phyloP scores from a whole-genome alignment of 2,113 vertebrate genomes.

The Stegastes partitus region DNA sequence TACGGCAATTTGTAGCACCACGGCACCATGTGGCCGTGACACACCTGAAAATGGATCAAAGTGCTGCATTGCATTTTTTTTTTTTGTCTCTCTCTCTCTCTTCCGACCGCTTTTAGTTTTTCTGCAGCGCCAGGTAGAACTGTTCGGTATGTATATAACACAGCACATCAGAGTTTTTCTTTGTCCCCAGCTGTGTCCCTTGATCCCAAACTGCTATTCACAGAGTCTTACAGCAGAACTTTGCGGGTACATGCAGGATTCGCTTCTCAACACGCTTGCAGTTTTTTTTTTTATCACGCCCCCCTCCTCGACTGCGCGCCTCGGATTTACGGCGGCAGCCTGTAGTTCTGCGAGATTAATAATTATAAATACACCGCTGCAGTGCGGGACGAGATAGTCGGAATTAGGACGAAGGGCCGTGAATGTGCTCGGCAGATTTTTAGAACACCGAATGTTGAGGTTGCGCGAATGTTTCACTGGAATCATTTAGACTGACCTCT shows the following conservation, averaged over 20 bases:
- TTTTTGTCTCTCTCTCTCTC: no score
- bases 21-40: conserved; percentile 37
- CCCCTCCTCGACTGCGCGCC: not conserved
- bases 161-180: conserved; percentile 60
- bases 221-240: conserved; percentile 31
- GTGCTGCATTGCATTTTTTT: conserved; percentile 66
- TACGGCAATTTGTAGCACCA: conserved; percentile 60
- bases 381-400: conserved; percentile 1
- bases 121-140: conserved; percentile 63
- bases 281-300: not conserved
- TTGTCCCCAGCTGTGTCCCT: conserved; percentile 65
- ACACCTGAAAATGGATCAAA: conserved; percentile 71
- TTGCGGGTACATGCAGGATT: conserved; percentile 29
- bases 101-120: conserved; percentile 43
- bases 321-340: not conserved
- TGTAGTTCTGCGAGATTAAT: not conserved
- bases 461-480: not conserved
- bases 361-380: conserved; percentile 24
- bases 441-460: not conserved
- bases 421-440: conserved; percentile 15
- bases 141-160: conserved; percentile 56
- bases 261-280: conserved; percentile 24
- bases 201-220: conserved; percentile 61
- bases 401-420: conserved; percentile 6
- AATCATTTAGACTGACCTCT: conserved; percentile 6